Evolutionary conservation across 2,113 vertebrate species (phyloP).

Genomic region (Hucho hucho): DNA sequence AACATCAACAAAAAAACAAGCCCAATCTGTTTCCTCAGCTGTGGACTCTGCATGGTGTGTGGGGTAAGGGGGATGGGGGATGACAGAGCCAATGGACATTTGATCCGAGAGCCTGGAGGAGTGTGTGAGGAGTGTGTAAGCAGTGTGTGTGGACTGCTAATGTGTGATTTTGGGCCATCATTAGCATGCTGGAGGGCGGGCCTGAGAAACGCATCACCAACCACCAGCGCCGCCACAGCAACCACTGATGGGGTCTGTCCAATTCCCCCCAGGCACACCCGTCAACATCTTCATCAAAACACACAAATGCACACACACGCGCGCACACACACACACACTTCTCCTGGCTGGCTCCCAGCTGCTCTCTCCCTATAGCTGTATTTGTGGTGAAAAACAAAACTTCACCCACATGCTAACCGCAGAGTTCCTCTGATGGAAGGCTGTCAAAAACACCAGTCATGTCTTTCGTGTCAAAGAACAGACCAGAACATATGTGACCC

Average conservation of each 20-base stretch:
- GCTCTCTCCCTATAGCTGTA: no score
- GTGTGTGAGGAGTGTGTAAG: conserved; percentile 10
- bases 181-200: conserved; percentile 55
- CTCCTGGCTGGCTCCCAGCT: no score
- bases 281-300: not conserved
- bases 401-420: conserved; percentile 29
- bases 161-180: conserved; percentile 51
- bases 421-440: conserved; percentile 41
- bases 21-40: conserved; percentile 70
- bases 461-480: conserved; percentile 54
- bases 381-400: no score
- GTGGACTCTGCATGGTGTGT: conserved; percentile 37
- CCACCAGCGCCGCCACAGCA: not conserved
- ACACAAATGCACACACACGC: not conserved
- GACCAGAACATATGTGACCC: conserved; percentile 12
- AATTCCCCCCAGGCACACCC: not conserved
- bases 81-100: conserved; percentile 42
- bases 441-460: conserved; percentile 64
- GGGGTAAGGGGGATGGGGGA: conserved; percentile 9
- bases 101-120: conserved; percentile 53
- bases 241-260: not conserved
- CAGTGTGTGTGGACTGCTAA: conserved; percentile 35
- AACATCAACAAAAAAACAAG: conserved; percentile 60
- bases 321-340: not conserved
- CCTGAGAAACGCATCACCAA: conserved; percentile 33